Base-by-base conservation (phyloP, 2,888 invertebrate genomes). In the Caenorhabditis doughertyi region DNA sequence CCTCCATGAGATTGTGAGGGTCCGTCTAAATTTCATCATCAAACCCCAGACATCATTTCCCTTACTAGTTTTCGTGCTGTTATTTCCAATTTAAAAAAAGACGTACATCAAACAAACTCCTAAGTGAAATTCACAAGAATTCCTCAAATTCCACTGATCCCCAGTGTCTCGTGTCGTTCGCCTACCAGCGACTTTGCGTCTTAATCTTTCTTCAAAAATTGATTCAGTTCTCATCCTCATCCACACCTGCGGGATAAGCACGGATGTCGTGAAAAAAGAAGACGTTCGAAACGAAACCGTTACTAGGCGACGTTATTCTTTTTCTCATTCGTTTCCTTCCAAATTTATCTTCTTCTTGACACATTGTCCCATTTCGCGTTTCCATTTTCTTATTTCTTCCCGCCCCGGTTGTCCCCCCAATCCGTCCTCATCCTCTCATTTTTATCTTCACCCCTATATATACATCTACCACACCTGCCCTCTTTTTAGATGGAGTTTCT, bases 401-500 rank as follows among this genome's bases (percentile, higher is more conserved):
- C 35, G n/a, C 51, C 60, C 27, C 60, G 60, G 51, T 51, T 51
- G 8, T 47, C 21, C n/a, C 27, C 60, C 47, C 62, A 44, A 21
- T 62, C 44, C 39, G 60, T 72, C 58, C 55, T 58, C 47, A 29
- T 68, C 35, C 55, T 60, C 42, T 60, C 21, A 47, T 70, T 58
- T 44, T 65, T 23, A 39, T 73, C 23, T 62, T 39, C 27, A 56
- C 25, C 47, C 35, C 32, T 18, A 35, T 35, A 21, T 44, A 71
- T 49, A 58, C 67, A 77, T 39, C 18, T 27, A 21, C 42, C 62
- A 64, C 60, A 79, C 70, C 49, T 74, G 67, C 68, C 44, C 64
- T 65, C 25, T 64, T 76, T 82, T 47, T 65, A 79, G 60, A 84
- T 80, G 81, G 84, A 84, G 70, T 84, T 84, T 84, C 80, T 81